Base-by-base conservation (phyloP, 2,113 vertebrate species). In the Platichthys flesus region DNA sequence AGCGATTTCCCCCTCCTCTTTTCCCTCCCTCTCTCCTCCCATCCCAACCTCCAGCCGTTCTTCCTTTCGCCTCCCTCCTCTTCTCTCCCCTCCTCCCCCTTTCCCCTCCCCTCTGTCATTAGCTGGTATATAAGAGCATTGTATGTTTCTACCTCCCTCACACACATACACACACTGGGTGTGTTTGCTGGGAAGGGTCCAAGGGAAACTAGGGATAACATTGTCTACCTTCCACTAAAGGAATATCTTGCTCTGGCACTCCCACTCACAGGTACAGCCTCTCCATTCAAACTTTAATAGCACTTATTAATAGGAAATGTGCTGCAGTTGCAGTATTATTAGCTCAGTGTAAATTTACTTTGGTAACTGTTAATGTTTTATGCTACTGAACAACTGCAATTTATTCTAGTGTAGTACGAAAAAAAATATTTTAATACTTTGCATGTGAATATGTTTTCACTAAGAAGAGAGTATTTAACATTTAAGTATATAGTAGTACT, bases 111-210 rank as follows among this genome's bases (percentile, higher is more conserved):
- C 79, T 89, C 81, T 76, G 72, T 90, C 89, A 89, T 88, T 88
- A 88, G 85, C 84, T 71, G 52, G 74, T 87, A 90, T 91, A 93
- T 89, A 93, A 92, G 77, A 89, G 86, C 86, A 73, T 78, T 85
- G 71, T 78, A 87, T 89, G 89, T 82, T 67, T 71, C 28, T 66
- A 61, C 81, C 83, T 88, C 86, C 66, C 82, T 85, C 86, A 90
- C 87, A 90, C 81, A 88, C 72, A 79, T 71, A 82, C 54, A 73
- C 75, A 23, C 62, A 42, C 10, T 12, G 71, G 20, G 86, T 85
- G 85, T 86, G 85, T 90, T 86, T 81, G 31, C 82, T 80, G 81
- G 74, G 85, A 89, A 79, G 75, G 83, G 79, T 74, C 62, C 63
- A 72, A 65, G 78, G 87, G 62, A 88, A 79, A 76, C 79, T 76